A percentile compares a stretch with the other conserved stretches of the same genome.
Evolutionary conservation across 2,113 vertebrate species (phyloP).

Genomic region (Barnardius zonarius): DNA sequence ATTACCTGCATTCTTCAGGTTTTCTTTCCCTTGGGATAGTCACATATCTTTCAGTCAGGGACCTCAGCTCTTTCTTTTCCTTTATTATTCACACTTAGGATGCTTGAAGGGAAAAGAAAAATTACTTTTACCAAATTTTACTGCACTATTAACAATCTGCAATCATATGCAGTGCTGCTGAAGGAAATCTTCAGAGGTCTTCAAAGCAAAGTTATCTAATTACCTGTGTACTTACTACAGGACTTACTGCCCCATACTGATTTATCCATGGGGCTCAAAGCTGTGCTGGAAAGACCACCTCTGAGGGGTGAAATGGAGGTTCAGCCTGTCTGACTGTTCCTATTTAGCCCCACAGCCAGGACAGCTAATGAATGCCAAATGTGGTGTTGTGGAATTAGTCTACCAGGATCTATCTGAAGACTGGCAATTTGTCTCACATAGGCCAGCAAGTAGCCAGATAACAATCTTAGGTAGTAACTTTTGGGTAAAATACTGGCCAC

Average conservation of each 20-base stretch:
- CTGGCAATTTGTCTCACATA: slow-evolving; percentile 57
- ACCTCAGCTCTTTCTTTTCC: background rate
- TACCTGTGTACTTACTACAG: background rate
- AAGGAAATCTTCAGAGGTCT: background rate
- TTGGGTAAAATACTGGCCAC: slow-evolving; percentile 49
- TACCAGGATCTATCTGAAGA: slow-evolving; percentile 45
- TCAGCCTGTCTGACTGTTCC: slow-evolving; percentile 28
- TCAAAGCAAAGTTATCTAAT: slow-evolving; percentile 28
- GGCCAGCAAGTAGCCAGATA: slow-evolving; percentile 55
- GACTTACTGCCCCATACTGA: background rate
- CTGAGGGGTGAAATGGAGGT: slow-evolving; percentile 54
- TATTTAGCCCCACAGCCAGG: slow-evolving; percentile 40
- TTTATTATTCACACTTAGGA: background rate
- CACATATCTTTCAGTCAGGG: background rate
- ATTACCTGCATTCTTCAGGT: background rate
- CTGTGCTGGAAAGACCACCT: slow-evolving; percentile 44
- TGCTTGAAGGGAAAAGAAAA: background rate
- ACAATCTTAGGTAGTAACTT: slow-evolving; percentile 58
- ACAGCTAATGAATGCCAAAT: slow-evolving; percentile 68
- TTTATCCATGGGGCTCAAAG: slow-evolving; percentile 22
- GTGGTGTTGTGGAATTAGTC: slow-evolving; percentile 61
- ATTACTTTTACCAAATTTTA: background rate
- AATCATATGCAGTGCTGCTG: background rate
- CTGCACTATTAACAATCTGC: background rate
- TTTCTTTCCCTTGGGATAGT: background rate